Percentiles rank a stretch among this genome's conserved stretches.
phyloP scores from a whole-genome alignment of 2,797 vertebrate genomes.

The Phaenicophaeus curvirostris region DNA sequence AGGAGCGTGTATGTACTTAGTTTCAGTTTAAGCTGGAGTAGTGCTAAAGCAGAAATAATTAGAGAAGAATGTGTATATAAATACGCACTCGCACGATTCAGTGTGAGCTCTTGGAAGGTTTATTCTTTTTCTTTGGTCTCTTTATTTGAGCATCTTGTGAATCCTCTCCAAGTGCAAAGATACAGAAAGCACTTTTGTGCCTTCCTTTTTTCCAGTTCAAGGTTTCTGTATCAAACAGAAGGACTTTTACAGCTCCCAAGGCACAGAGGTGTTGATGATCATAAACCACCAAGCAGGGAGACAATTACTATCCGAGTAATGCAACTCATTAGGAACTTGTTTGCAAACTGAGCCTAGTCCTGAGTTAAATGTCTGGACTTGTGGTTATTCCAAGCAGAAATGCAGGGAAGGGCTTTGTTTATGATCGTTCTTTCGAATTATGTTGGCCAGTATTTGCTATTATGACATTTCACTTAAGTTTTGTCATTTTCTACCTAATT shows the following conservation, averaged over 20 bases:
- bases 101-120: not conserved
- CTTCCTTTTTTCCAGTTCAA: not conserved
- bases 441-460: not conserved
- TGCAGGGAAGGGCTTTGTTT: not conserved
- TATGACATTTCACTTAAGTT: not conserved
- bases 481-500: constrained; percentile 56
- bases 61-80: not conserved
- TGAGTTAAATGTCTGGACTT: not conserved
- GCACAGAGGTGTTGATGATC: not conserved
- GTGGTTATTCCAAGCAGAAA: not conserved
- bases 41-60: not conserved
- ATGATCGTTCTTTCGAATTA: not conserved
- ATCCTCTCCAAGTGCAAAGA: not conserved
- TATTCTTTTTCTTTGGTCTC: not conserved
- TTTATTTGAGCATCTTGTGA: not conserved
- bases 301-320: not conserved
- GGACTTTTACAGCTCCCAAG: not conserved
- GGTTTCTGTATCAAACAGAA: not conserved
- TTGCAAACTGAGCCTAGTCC: not conserved
- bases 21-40: not conserved
- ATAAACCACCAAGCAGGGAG: not conserved
- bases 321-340: constrained; percentile 7
- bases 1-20: not conserved
- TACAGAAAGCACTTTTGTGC: not conserved
- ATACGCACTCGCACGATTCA: not conserved